Conservation (phyloP, 1,140 invertebrate genomes). For the Apolygus lucorum region DNA sequence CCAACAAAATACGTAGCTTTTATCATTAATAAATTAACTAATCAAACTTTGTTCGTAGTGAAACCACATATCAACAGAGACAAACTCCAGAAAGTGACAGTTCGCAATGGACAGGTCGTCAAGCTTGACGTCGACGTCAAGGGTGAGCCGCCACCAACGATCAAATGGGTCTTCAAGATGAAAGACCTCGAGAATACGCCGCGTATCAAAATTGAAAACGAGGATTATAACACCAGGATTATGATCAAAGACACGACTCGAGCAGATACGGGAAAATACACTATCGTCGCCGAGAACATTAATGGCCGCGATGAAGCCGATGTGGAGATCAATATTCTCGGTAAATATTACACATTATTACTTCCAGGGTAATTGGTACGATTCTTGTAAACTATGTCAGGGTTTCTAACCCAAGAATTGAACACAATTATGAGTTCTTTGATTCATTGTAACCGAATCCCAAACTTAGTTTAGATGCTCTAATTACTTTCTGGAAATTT, state of each 20-base stretch:
- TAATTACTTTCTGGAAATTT: no score
- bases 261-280: conserved; percentile 83
- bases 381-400: no score
- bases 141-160: conserved; percentile 88
- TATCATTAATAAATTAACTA: neutral
- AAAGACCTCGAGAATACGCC: conserved; percentile 52
- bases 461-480: no score
- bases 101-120: conserved; percentile 82
- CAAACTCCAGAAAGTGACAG: conserved; percentile 77
- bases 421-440: no score
- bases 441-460: no score
- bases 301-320: conserved; percentile 89
- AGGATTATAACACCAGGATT: conserved; percentile 87
- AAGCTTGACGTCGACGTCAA: conserved; percentile 89
- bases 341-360: conserved; percentile 42
- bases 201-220: conserved; percentile 72
- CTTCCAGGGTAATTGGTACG: neutral
- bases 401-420: no score
- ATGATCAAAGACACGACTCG: conserved; percentile 69
- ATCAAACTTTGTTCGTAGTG: conserved; percentile 45
- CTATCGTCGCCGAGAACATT: conserved; percentile 80
- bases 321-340: conserved; percentile 86
- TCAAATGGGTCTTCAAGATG: conserved; percentile 76
- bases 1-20: no score
- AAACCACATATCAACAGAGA: conserved; percentile 87